These are phyloP conservation scores for Nephrotoma guestfalica DNA, from an alignment of 2,888 invertebrate genomes.

Conservation along the genomic window DNA sequence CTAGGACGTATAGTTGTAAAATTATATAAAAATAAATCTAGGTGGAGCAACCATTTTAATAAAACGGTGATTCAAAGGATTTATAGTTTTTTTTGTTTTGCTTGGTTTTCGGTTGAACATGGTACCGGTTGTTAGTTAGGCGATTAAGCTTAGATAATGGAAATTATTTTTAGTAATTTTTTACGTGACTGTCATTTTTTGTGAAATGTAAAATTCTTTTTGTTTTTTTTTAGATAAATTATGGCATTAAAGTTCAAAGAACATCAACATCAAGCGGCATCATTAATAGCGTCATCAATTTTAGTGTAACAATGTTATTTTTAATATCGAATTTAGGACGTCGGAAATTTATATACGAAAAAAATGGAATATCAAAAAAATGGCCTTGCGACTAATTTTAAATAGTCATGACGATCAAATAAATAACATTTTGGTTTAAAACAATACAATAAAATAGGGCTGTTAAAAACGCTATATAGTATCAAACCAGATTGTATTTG, in stretches of 20 bases:
- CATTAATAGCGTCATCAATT: background rate
- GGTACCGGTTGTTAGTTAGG: background rate
- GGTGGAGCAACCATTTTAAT: background rate
- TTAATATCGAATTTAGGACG: background rate
- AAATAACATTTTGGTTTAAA: no score
- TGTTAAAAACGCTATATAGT: no score
- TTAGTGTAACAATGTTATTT: background rate
- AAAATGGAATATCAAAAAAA: background rate
- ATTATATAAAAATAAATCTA: background rate
- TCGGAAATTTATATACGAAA: background rate
- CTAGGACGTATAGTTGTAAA: background rate
- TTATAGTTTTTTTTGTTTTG: background rate
- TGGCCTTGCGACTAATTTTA: background rate
- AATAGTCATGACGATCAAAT: background rate
- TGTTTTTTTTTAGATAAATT: background rate
- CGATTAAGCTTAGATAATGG: background rate
- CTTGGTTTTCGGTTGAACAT: background rate
- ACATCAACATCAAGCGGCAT: background rate
- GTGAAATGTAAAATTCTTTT: background rate
- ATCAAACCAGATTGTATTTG: no score
- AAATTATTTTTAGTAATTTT: background rate
- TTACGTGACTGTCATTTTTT: background rate
- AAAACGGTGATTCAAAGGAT: background rate
- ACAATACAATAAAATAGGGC: no score
- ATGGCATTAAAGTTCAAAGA: background rate